A percentile compares a stretch with the other conserved stretches of the same genome.
phyloP scores from a whole-genome alignment of 2,797 vertebrate genomes.

The Tadarida brasiliensis region DNA sequence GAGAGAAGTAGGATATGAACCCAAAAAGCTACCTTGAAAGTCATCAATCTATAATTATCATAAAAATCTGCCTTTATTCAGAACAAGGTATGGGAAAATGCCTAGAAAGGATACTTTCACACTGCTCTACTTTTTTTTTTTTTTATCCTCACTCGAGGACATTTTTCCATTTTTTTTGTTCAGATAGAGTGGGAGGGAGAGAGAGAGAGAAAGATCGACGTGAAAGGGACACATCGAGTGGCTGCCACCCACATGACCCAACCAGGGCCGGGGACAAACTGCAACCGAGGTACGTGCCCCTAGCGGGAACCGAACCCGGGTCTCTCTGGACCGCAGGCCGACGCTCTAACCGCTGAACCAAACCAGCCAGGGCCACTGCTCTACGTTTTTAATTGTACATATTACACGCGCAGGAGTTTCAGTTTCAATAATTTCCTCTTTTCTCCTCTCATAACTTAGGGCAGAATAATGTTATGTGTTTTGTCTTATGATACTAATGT shows the following conservation, averaged over 20 bases:
- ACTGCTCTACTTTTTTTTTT: neutral
- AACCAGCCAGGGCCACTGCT: too few species aligned
- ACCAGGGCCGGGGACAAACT: too few species aligned
- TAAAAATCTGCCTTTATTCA: neutral
- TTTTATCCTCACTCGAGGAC: too few species aligned
- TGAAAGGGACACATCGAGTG: too few species aligned
- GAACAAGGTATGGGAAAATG: neutral
- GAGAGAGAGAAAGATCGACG: too few species aligned
- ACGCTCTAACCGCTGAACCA: too few species aligned
- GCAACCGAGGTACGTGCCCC: too few species aligned
- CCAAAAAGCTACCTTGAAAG: neutral
- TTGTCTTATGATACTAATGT: neutral
- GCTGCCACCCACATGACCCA: too few species aligned
- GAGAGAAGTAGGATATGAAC: neutral
- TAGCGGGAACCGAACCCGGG: too few species aligned
- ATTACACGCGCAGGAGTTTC: neutral
- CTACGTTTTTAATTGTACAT: neutral
- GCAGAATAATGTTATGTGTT: neutral
- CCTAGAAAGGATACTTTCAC: neutral
- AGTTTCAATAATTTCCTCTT: neutral
- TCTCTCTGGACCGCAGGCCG: too few species aligned
- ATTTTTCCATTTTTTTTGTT: too few species aligned
- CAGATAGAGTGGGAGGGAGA: too few species aligned
- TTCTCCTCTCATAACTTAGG: neutral
- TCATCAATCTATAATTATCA: neutral